Evolutionary conservation across 2,113 vertebrate species (phyloP).

Genomic region (Natator depressus): DNA sequence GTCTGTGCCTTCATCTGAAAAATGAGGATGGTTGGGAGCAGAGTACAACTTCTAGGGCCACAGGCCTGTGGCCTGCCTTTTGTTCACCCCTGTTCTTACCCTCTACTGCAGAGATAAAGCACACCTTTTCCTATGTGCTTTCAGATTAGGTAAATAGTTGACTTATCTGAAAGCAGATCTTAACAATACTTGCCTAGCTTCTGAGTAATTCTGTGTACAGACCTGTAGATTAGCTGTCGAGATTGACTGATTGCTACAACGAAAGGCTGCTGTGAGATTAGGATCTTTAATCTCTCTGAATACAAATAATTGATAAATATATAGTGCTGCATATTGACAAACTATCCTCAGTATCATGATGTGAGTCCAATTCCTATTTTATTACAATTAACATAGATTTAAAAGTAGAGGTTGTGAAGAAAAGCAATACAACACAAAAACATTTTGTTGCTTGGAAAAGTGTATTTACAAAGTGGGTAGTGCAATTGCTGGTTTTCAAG

Average conservation of each 20-base stretch:
- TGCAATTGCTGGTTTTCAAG: background rate
- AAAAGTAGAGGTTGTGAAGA: background rate
- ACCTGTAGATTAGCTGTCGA: conserved; percentile 67
- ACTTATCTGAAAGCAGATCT: conserved; percentile 71
- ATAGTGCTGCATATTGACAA: conserved; percentile 20
- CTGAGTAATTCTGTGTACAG: conserved; percentile 57
- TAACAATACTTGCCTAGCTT: conserved; percentile 63
- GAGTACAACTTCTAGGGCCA: background rate
- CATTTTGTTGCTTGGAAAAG: background rate
- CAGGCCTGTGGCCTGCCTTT: background rate
- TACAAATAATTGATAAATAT: conserved; percentile 50
- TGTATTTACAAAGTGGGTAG: background rate
- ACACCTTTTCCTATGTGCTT: conserved; percentile 69
- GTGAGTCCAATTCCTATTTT: background rate
- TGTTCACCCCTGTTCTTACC: conserved; percentile 41
- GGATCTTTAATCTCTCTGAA: conserved; percentile 47
- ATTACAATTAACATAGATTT: background rate
- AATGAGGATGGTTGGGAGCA: background rate
- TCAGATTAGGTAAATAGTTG: conserved; percentile 70
- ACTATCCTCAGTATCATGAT: background rate
- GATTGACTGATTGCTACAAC: conserved; percentile 62
- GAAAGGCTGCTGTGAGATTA: conserved; percentile 50
- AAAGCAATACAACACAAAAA: background rate
- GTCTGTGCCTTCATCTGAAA: background rate
- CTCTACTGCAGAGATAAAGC: conserved; percentile 53